Percentiles rank a stretch among this genome's conserved stretches.
phyloP scores from a whole-genome alignment of 2,797 vertebrate genomes.

The Antrozous pallidus region DNA sequence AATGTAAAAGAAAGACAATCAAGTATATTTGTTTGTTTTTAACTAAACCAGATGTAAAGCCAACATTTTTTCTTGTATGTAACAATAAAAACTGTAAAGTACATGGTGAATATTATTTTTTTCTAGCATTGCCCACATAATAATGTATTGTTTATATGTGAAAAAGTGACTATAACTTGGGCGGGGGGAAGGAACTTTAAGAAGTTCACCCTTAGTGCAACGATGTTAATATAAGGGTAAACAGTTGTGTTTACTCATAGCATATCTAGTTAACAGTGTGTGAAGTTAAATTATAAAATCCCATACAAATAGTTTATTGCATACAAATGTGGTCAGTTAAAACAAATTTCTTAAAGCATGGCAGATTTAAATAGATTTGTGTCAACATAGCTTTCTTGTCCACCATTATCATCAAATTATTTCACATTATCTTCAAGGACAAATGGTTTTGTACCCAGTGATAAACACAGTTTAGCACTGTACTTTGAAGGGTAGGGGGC shows the following conservation, averaged over 20 bases:
- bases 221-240: slow-evolving; percentile 40
- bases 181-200: neutral
- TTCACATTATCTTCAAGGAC: slow-evolving; percentile 51
- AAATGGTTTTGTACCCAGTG: slow-evolving; percentile 29
- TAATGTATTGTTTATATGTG: slow-evolving; percentile 17
- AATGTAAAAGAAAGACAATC: neutral
- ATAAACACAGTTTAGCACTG: slow-evolving; percentile 13
- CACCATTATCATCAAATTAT: slow-evolving; percentile 34
- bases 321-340: slow-evolving; percentile 15
- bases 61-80: slow-evolving; percentile 30
- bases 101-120: slow-evolving; percentile 41
- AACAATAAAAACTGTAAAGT: slow-evolving; percentile 49
- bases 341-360: slow-evolving; percentile 48
- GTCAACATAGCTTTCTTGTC: neutral
- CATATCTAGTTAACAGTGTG: slow-evolving; percentile 10
- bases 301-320: slow-evolving; percentile 34
- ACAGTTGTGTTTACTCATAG: slow-evolving; percentile 42
- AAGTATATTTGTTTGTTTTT: neutral
- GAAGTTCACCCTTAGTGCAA: slow-evolving; percentile 1
- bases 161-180: slow-evolving; percentile 24
- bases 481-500: neutral
- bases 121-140: neutral
- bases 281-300: slow-evolving; percentile 63
- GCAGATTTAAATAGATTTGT: slow-evolving; percentile 39
- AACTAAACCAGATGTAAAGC: neutral